Evolutionary conservation across 2,797 vertebrate species (phyloP), one percentile per base, ranked within the genome.

Genomic region (Manis crassicaudata): DNA sequence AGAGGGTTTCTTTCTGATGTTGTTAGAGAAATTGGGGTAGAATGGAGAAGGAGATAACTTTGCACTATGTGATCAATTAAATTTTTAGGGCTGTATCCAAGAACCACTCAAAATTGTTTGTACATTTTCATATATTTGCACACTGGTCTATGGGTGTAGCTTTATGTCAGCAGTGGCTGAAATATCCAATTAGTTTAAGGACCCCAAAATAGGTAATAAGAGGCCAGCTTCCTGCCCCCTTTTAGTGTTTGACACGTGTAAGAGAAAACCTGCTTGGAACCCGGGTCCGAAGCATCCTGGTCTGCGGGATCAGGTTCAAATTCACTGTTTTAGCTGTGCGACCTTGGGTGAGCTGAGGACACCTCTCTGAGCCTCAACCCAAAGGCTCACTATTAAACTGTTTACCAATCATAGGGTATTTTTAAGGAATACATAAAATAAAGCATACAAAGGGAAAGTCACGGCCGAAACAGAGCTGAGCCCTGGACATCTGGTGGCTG

Each of bases 161-260:
- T 77, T 76, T 21, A 25, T 1, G 35, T 1, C 4, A 37, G 20
- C 29, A 12, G 68, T 16, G 54, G 50, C 13, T 35, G n/a, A 81
- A n/a, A 35, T 18, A 40, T 3, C 25, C 21, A 29, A 37, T 27
- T n/a, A n/a, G 40, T 14, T 1, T 3, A 20, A 67, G 11, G 54
- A 85, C 50, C 67, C 65, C 12, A 20, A 79, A 21, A 13, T 7
- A 16, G 60, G 3, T 7, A n/a, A 11, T 2, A 14, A 70, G 81
- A 62, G 27, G 7, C 25, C 32, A 27, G 43, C 20, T 18, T 65
- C 50, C 14, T 35, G 13, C 9, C 6, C 7, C 35, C 9, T 0
- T 9, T 25, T 7, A 4, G 17, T 4, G 29, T 54, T n/a, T 18
- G 35, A 7, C 54, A 3, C 13, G 3, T 0, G 2, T 4, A 20